Evolutionary conservation across 2,113 vertebrate species (phyloP).

Genomic region (Hystrix cristata): DNA sequence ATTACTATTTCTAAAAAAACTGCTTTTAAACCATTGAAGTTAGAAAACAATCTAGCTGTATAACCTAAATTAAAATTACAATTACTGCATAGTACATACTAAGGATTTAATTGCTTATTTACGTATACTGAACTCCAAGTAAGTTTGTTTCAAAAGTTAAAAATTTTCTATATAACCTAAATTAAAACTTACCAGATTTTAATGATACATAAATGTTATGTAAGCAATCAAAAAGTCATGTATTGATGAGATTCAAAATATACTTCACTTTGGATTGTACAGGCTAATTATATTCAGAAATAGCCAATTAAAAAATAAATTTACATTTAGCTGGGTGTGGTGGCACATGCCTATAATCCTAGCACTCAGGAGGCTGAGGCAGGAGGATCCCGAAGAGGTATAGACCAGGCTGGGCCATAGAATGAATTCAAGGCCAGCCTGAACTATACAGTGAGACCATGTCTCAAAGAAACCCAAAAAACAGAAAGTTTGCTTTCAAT

Average conservation of each 20-base stretch:
- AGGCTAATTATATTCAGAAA: conserved; percentile 23
- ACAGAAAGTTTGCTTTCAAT: background rate
- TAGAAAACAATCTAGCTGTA: background rate
- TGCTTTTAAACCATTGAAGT: conserved; percentile 5
- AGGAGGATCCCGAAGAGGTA: background rate
- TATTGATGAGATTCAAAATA: background rate
- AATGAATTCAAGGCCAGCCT: background rate
- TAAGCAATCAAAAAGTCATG: background rate
- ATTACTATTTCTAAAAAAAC: conserved; percentile 4
- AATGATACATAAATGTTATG: background rate
- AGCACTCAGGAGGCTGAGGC: background rate
- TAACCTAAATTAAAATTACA: conserved; percentile 33
- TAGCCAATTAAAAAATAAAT: background rate
- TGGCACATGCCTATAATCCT: background rate
- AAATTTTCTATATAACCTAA: background rate
- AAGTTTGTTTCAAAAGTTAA: conserved; percentile 51
- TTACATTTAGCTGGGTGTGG: background rate
- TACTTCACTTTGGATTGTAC: conserved; percentile 15
- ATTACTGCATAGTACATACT: background rate
- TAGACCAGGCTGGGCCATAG: background rate
- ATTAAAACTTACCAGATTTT: background rate
- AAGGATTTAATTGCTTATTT: background rate
- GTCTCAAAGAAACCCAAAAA: background rate
- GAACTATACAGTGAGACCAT: background rate
- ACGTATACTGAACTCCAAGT: conserved; percentile 49